A percentile compares a stretch with the other conserved stretches of the same genome.
phyloP scores from a whole-genome alignment of 2,113 vertebrate genomes.

The Procavia capensis region DNA sequence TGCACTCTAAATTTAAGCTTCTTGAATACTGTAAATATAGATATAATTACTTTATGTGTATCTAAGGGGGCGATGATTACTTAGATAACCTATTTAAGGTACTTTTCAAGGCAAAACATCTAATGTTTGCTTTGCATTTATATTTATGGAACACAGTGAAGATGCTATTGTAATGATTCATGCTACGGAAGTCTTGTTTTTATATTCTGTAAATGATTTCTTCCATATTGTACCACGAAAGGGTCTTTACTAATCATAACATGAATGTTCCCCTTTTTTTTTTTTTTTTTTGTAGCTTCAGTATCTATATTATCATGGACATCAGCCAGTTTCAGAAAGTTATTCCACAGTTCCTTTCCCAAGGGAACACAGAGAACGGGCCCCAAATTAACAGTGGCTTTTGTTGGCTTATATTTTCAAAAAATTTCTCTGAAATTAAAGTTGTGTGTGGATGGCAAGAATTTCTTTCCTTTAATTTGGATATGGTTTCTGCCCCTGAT shows the following conservation, averaged over 20 bases:
- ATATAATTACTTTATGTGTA: neutral
- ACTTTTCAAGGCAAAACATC: constrained; percentile 21
- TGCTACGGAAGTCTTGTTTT: constrained; percentile 29
- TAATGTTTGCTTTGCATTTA: constrained; percentile 3
- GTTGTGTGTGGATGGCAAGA: constrained; percentile 60
- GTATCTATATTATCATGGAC: constrained; percentile 7
- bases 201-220: constrained; percentile 37
- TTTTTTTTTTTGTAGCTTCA: constrained; percentile 31
- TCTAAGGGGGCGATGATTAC: neutral
- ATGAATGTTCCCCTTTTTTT: constrained; percentile 40
- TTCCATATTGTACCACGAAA: constrained; percentile 34
- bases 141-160: neutral
- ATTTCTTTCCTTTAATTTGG: constrained; percentile 51
- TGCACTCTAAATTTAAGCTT: neutral
- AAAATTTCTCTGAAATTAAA: constrained; percentile 43
- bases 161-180: constrained; percentile 11
- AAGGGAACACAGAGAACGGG: constrained; percentile 56
- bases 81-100: neutral
- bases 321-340: constrained; percentile 45
- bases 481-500: constrained; percentile 12
- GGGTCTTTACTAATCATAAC: constrained; percentile 20
- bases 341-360: constrained; percentile 56
- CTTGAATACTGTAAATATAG: neutral
- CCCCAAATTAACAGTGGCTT: constrained; percentile 57
- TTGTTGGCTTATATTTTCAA: constrained; percentile 38